Conservation (phyloP, 2,888 invertebrate species). For the Hedychridium roseum region DNA sequence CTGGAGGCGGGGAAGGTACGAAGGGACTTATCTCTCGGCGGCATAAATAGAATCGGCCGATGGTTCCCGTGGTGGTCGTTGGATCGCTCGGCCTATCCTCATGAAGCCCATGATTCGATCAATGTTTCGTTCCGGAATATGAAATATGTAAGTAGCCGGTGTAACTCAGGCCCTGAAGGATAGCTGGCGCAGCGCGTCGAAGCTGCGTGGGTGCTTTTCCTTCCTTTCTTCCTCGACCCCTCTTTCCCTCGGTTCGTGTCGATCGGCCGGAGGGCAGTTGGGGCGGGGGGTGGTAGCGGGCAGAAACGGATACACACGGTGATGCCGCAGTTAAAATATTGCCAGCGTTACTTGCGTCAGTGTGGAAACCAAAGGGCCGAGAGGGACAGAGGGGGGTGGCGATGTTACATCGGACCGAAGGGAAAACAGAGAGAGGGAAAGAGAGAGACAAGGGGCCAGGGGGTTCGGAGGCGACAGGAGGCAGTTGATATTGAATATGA, state of each 20-base stretch:
- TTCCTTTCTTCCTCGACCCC: too few species aligned
- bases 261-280: too few species aligned
- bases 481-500: slow-evolving; percentile 58
- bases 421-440: neutral
- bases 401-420: neutral
- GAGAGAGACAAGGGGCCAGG: too few species aligned
- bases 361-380: slow-evolving; percentile 34
- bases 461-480: too few species aligned
- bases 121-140: slow-evolving; percentile 33
- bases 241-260: too few species aligned
- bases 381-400: too few species aligned
- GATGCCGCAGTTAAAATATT: slow-evolving; percentile 52
- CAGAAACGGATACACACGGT: slow-evolving; percentile 34
- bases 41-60: slow-evolving; percentile 42
- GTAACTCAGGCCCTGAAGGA: too few species aligned
- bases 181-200: too few species aligned
- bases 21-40: too few species aligned
- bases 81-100: slow-evolving; percentile 36
- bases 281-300: slow-evolving; percentile 15
- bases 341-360: slow-evolving; percentile 51
- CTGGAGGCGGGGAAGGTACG: slow-evolving; percentile 1
- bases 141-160: slow-evolving; percentile 27
- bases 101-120: slow-evolving; percentile 38
- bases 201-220: too few species aligned
- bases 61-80: slow-evolving; percentile 56